Conservation (phyloP, 2,888 invertebrate species). For the Coelinius sp. region DNA sequence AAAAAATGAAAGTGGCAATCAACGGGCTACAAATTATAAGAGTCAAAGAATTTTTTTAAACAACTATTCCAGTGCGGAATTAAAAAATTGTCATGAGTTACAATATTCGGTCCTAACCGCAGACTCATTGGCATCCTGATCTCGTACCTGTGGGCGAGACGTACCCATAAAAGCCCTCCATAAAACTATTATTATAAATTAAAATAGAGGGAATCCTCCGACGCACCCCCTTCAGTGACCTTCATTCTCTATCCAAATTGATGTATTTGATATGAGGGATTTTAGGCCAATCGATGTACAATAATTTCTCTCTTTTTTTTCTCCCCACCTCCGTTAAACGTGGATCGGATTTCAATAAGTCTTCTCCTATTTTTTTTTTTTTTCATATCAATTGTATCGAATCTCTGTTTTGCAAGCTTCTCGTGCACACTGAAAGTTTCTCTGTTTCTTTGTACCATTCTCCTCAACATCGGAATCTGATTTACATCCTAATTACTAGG, state of each 20-base stretch:
- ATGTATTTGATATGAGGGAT: no score
- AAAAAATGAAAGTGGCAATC: neutral
- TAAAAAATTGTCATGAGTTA: slow-evolving; percentile 13
- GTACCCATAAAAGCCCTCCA: slow-evolving; percentile 50
- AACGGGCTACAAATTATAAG: neutral
- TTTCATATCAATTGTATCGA: slow-evolving; percentile 32
- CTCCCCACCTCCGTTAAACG: slow-evolving; percentile 28
- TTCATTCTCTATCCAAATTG: neutral
- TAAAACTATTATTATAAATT: slow-evolving; percentile 61
- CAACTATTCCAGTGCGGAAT: neutral
- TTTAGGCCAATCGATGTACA: slow-evolving; percentile 30
- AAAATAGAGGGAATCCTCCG: slow-evolving; percentile 46
- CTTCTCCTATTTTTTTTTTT: neutral
- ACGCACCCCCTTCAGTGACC: neutral
- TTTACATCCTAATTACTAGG: slow-evolving; percentile 62
- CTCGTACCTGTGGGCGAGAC: slow-evolving; percentile 46
- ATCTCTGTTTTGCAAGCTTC: slow-evolving; percentile 34
- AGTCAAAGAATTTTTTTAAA: neutral
- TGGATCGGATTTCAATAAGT: slow-evolving; percentile 38
- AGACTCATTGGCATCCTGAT: slow-evolving; percentile 15
- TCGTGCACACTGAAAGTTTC: slow-evolving; percentile 37
- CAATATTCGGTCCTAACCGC: slow-evolving; percentile 21
- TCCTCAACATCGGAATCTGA: slow-evolving; percentile 56
- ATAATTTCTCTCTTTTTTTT: neutral
- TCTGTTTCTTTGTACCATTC: slow-evolving; percentile 39